These are phyloP conservation scores for Ypsolopha sequella DNA, from an alignment of 2,888 invertebrate genomes.

Conservation along the genomic window DNA sequence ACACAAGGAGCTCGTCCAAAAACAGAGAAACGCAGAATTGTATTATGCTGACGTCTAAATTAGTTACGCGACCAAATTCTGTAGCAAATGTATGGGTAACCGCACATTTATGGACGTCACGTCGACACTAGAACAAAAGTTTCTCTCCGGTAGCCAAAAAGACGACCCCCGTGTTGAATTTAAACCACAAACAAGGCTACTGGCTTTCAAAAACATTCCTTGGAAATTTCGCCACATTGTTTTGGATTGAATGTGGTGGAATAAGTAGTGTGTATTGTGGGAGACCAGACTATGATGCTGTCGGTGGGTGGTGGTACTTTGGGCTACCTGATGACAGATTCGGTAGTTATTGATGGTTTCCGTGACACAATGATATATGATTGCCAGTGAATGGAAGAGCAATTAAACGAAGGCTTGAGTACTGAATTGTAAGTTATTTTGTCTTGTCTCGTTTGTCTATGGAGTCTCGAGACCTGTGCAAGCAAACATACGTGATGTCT, in stretches of 20 bases:
- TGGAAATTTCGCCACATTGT: conserved; percentile 26
- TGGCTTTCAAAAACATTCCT: conserved; percentile 22
- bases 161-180: conserved; percentile 42
- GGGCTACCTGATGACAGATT: conserved; percentile 49
- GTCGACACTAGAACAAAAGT: conserved; percentile 47
- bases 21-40: too few relatives aligned
- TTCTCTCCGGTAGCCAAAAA: conserved; percentile 49
- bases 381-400: conserved; percentile 8
- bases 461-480: background rate
- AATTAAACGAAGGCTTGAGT: too few relatives aligned
- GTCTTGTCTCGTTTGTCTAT: background rate
- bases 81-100: conserved; percentile 34
- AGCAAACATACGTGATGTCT: background rate
- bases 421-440: too few relatives aligned
- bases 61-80: conserved; percentile 31
- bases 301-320: conserved; percentile 46
- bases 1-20: too few relatives aligned
- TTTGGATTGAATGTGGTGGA: conserved; percentile 23
- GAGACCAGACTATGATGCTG: conserved; percentile 57
- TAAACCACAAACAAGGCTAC: conserved; percentile 59
- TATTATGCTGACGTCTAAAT: conserved; percentile 22
- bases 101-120: conserved; percentile 50
- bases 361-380: conserved; percentile 21
- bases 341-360: conserved; percentile 49
- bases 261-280: conserved; percentile 38